These are phyloP conservation scores for Ciconia maguari DNA, from an alignment of 2,113 vertebrate genomes.

Conservation along the genomic window DNA sequence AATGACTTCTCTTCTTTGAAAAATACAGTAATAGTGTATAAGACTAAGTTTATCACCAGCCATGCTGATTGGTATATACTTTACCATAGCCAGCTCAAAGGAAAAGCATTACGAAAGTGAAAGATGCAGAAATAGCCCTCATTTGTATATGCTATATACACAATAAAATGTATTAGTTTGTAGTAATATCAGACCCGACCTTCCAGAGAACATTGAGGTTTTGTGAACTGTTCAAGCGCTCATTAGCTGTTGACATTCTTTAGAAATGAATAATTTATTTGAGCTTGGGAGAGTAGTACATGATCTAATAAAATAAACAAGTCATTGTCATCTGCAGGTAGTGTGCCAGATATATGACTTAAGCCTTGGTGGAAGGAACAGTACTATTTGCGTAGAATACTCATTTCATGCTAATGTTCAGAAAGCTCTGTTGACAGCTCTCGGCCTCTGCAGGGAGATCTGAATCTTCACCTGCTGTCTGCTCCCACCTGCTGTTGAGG, in stretches of 20 bases:
- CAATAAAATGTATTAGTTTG: background rate
- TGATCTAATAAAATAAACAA: slow-evolving; percentile 62
- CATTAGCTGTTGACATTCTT: slow-evolving; percentile 45
- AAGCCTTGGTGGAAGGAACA: background rate
- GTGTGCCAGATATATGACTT: slow-evolving; percentile 52
- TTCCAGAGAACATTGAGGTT: background rate
- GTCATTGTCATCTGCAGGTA: slow-evolving; percentile 53
- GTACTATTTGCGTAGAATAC: slow-evolving; percentile 35
- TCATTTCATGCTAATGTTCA: background rate
- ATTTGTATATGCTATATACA: background rate
- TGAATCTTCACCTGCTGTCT: slow-evolving; percentile 56
- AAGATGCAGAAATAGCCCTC: background rate
- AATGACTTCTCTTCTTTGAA: background rate
- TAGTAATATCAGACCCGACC: background rate
- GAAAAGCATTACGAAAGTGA: background rate
- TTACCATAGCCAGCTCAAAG: background rate
- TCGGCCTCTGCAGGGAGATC: slow-evolving; percentile 11
- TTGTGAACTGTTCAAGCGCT: background rate
- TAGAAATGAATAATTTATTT: slow-evolving; percentile 52
- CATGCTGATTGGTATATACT: background rate
- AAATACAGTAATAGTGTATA: background rate
- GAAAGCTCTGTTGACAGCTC: slow-evolving; percentile 40
- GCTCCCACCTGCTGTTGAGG: slow-evolving; percentile 42
- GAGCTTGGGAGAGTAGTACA: slow-evolving; percentile 38
- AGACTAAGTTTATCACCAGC: background rate